phyloP scores from a whole-genome alignment of 1,140 invertebrate genomes.

The Habropoda laboriosa region DNA sequence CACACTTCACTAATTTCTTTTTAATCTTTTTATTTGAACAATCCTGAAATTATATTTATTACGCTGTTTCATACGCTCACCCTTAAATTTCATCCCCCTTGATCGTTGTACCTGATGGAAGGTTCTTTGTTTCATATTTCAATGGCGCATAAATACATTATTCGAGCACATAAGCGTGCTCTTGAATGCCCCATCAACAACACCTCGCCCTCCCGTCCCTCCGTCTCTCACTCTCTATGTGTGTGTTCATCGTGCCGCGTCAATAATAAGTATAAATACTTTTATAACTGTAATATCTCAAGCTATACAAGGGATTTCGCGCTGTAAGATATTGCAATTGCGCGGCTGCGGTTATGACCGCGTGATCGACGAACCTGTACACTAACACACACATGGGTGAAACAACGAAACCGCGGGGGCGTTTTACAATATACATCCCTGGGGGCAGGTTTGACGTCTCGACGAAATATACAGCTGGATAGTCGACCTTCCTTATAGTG shows the following conservation, averaged over 20 bases:
- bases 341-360: not conserved
- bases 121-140: conserved; percentile 20
- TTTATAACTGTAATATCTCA: conserved; percentile 43
- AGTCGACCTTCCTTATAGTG: conserved; percentile 1
- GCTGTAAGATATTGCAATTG: conserved; percentile 29
- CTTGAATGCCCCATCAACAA: conserved; percentile 36
- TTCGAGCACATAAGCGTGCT: conserved; percentile 5
- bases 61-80: too few species aligned
- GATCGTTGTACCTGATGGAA: not conserved
- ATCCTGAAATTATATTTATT: not conserved
- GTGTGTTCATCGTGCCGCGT: conserved; percentile 3
- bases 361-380: conserved; percentile 26
- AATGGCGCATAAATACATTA: conserved; percentile 43
- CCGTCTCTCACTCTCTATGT: too few species aligned
- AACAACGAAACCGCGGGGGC: conserved; percentile 42
- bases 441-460: conserved; percentile 13
- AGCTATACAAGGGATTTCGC: not conserved
- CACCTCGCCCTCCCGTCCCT: not conserved
- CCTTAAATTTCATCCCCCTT: not conserved
- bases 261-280: conserved; percentile 52
- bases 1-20: too few species aligned
- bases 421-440: conserved; percentile 45
- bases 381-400: not conserved
- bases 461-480: conserved; percentile 34
- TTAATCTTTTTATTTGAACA: too few species aligned